Conservation (phyloP, 2,797 vertebrate species). For the Pitangus sulphuratus region DNA sequence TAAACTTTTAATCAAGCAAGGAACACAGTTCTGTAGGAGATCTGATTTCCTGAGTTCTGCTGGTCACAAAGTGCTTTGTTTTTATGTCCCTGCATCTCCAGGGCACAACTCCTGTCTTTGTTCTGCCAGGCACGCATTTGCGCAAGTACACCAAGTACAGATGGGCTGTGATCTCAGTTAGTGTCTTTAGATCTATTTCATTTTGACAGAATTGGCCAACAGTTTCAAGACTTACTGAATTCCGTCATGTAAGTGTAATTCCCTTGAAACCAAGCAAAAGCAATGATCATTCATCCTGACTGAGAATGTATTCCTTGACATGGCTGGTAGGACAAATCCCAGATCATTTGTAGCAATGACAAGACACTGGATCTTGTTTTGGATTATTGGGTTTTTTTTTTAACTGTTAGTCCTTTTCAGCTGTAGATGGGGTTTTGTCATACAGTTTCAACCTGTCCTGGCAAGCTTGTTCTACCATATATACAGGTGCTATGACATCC, state of each 20-base stretch:
- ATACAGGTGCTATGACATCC: background rate
- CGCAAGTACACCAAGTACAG: background rate
- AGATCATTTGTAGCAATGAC: background rate
- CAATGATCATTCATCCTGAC: background rate
- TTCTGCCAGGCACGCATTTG: background rate
- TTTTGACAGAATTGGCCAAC: background rate
- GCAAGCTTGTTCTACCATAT: background rate
- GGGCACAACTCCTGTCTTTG: background rate
- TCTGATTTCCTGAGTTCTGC: background rate
- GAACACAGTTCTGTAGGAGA: background rate
- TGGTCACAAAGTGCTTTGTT: constrained; percentile 24
- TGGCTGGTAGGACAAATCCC: background rate
- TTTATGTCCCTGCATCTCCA: background rate
- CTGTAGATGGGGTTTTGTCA: background rate
- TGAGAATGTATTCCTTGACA: background rate
- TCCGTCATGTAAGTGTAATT: background rate
- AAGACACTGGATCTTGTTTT: background rate
- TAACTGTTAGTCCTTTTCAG: background rate
- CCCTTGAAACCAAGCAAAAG: background rate
- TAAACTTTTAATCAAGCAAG: background rate
- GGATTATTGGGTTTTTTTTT: background rate
- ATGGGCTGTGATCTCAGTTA: background rate
- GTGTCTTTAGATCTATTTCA: background rate
- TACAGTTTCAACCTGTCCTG: background rate
- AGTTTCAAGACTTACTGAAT: background rate